These are phyloP conservation scores for Steinernema scapterisci DNA, from an alignment of 2,888 invertebrate species.

Conservation along the genomic window DNA sequence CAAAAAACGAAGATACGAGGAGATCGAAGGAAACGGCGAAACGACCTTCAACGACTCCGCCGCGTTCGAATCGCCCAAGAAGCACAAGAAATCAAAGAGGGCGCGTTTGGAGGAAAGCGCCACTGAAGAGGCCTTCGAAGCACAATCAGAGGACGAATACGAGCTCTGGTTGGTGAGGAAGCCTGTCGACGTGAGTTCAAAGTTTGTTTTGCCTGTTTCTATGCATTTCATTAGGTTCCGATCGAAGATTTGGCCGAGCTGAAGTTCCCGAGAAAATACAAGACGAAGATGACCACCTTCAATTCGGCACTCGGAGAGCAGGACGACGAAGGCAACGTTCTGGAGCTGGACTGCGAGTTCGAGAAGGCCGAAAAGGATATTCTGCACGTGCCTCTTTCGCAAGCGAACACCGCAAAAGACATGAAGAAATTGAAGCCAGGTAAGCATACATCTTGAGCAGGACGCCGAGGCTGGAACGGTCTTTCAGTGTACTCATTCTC, in stretches of 20 bases:
- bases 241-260: conserved; percentile 9
- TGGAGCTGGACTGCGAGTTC: conserved; percentile 20
- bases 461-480: too few species aligned
- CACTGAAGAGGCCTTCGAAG: background rate
- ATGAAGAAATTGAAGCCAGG: conserved; percentile 5
- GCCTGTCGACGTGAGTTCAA: conserved; percentile 1
- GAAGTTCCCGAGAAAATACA: conserved; percentile 19
- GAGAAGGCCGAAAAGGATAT: conserved; percentile 27
- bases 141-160: conserved; percentile 15
- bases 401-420: background rate
- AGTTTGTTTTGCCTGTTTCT: background rate
- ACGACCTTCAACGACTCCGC: background rate
- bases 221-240: background rate
- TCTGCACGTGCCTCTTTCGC: background rate
- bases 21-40: conserved; percentile 5
- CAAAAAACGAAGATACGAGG: conserved; percentile 18
- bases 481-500: too few species aligned
- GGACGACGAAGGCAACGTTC: conserved; percentile 4
- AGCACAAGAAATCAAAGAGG: background rate
- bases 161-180: conserved; percentile 24
- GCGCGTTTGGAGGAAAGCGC: background rate
- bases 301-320: conserved; percentile 10
- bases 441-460: background rate
- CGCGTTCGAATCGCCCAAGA: background rate
- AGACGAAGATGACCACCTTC: background rate